phyloP scores from a whole-genome alignment of 2,113 vertebrate species.

The Pygoscelis adeliae region DNA sequence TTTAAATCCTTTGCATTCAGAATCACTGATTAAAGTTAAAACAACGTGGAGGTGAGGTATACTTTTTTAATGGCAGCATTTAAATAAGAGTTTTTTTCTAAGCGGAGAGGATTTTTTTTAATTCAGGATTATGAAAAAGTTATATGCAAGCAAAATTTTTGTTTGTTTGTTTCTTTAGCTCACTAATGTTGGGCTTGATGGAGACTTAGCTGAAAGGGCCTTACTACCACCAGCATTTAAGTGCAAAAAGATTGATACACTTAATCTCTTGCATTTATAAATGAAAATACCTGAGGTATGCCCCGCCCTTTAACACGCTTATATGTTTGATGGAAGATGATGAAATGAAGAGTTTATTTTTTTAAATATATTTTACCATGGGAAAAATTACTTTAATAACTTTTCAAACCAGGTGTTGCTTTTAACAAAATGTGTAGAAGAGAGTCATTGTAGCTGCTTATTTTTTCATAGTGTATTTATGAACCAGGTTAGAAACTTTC shows the following conservation, averaged over 20 bases:
- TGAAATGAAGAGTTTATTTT: slow-evolving; percentile 80
- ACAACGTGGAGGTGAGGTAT: background rate
- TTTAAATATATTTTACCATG: slow-evolving; percentile 71
- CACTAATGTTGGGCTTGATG: slow-evolving; percentile 43
- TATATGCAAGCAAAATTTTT: slow-evolving; percentile 46
- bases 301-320: slow-evolving; percentile 50
- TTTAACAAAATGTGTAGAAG: slow-evolving; percentile 44
- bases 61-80: slow-evolving; percentile 46
- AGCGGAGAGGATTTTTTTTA: slow-evolving; percentile 12
- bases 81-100: slow-evolving; percentile 16
- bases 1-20: slow-evolving; percentile 38
- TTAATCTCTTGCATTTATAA: slow-evolving; percentile 32
- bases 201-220: slow-evolving; percentile 56
- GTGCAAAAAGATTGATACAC: background rate
- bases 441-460: slow-evolving; percentile 61
- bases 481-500: slow-evolving; percentile 64
- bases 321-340: slow-evolving; percentile 50
- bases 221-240: slow-evolving; percentile 65
- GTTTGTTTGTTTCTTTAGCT: slow-evolving; percentile 57
- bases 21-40: slow-evolving; percentile 10
- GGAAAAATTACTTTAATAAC: slow-evolving; percentile 63
- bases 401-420: slow-evolving; percentile 61
- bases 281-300: slow-evolving; percentile 56
- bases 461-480: slow-evolving; percentile 63
- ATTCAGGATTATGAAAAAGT: slow-evolving; percentile 17